A percentile compares a stretch with the other conserved stretches of the same genome.
Evolutionary conservation across 2,113 vertebrate species (phyloP).

Genomic region (Dipodomys stephensi): DNA sequence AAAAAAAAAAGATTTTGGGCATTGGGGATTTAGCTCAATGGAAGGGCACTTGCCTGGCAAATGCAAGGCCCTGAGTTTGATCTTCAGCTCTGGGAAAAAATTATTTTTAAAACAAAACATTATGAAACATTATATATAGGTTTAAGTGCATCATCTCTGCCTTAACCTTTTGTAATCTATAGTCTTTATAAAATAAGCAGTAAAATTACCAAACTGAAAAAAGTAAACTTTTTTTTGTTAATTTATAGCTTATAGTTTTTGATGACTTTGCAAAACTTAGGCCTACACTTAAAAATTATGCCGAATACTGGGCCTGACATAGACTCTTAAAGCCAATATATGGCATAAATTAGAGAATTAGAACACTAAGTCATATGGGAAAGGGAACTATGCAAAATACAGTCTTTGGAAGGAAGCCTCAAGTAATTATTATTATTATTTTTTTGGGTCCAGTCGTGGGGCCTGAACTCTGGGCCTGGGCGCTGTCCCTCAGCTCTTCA

Average conservation of each 20-base stretch:
- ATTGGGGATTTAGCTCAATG: too few relatives aligned
- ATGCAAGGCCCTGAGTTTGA: too few relatives aligned
- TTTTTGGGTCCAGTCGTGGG: too few relatives aligned
- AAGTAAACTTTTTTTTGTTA: constrained; percentile 16
- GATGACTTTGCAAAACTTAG: constrained; percentile 3
- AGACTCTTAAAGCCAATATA: background rate
- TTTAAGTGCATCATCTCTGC: constrained; percentile 19
- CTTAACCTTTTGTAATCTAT: constrained; percentile 37
- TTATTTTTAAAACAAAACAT: background rate
- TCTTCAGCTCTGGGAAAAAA: background rate
- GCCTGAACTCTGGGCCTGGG: too few relatives aligned
- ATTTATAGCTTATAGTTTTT: background rate
- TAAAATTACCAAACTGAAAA: constrained; percentile 43
- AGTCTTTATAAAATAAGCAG: background rate
- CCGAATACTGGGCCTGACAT: constrained; percentile 6
- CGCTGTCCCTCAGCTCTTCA: too few relatives aligned
- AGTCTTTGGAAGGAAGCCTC: constrained; percentile 36
- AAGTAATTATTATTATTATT: constrained; percentile 38
- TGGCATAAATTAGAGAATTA: constrained; percentile 31
- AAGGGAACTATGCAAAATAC: background rate
- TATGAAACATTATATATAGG: constrained; percentile 22
- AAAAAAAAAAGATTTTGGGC: background rate
- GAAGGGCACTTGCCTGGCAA: too few relatives aligned
- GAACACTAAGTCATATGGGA: constrained; percentile 26
- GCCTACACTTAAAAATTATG: constrained; percentile 13